A percentile compares a stretch with the other conserved stretches of the same genome.
Conservation (phyloP, 2,113 vertebrate species). For the Platichthys flesus region DNA sequence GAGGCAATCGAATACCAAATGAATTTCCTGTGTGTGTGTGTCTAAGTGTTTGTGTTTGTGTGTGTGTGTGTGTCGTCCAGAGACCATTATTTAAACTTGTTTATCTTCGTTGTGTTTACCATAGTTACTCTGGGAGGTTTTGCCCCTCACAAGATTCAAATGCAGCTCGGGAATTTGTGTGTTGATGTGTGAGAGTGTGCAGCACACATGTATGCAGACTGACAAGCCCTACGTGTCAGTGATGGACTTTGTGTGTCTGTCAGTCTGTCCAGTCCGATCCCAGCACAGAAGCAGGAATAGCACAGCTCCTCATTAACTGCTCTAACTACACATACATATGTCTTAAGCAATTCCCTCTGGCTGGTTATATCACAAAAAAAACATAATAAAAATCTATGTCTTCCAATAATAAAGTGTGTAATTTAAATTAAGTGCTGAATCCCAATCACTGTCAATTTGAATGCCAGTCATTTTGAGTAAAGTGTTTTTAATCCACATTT, state of each 20-base stretch:
- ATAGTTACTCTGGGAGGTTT: constrained; percentile 46
- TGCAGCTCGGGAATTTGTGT: constrained; percentile 17
- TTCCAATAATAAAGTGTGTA: constrained; percentile 31
- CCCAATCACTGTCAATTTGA: constrained; percentile 31
- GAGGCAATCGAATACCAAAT: constrained; percentile 23
- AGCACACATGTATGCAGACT: neutral
- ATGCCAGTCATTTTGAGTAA: neutral
- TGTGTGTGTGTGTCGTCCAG: constrained; percentile 4
- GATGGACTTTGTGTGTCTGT: neutral
- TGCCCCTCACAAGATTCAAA: constrained; percentile 40
- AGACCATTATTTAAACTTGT: constrained; percentile 48
- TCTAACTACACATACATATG: constrained; percentile 54
- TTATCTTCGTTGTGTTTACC: constrained; percentile 59
- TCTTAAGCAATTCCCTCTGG: constrained; percentile 43
- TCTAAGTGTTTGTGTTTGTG: neutral
- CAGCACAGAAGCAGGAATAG: constrained; percentile 17
- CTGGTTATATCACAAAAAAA: constrained; percentile 20
- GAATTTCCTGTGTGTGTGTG: neutral
- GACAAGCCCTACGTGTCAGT: constrained; percentile 2
- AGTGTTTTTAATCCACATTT: constrained; percentile 20
- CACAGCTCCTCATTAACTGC: constrained; percentile 50
- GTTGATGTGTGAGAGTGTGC: constrained; percentile 1
- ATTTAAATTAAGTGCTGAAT: constrained; percentile 41
- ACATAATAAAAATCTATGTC: constrained; percentile 29
- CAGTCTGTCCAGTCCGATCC: constrained; percentile 4